Base-by-base conservation (phyloP, 2,888 invertebrate species). In the Diarsia brunnea region DNA sequence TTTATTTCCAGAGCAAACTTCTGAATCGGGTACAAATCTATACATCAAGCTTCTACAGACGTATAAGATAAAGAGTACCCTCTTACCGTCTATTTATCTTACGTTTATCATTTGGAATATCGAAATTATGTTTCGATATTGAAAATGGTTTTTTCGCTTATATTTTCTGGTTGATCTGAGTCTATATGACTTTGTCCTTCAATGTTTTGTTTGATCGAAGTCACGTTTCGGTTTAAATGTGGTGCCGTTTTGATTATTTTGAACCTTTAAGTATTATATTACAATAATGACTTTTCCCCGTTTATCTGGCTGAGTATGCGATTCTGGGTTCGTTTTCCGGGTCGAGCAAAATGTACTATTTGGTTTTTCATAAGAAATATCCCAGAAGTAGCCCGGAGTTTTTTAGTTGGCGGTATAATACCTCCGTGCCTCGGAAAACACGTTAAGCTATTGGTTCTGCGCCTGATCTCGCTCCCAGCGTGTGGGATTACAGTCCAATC, bases 1-100 rank as follows among this genome's bases (percentile, higher is more conserved):
- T 76, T 85, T 89, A 88, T 88, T 84, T 82, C 84, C 84, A 88
- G 76, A 75, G 79, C 75, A 71, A 84, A 82, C 76, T 77, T 73
- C 58, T 65, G 75, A 81, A 83, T 76, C 79, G 74, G 43, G 68
- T 69, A 80, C 66, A 78, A 76, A 84, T 88, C 81, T 85, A 88
- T 88, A 85, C 80, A 80, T 87, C 78, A 80, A 72, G 69, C 68
- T 75, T 73, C 64, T 69, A 75, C 58, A 58, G 31, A 53, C 61
- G 64, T 66, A 66, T 76, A 66, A 71, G 70, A 71, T 76, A 60
- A 81, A 70, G 70, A 66, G 60, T 43, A 71, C 65, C 70, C 51
- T 67, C 76, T 67, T 67, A 73, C 31, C 60, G 27, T 60, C 49
- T 81, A 69, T 85, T 82, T 87, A 75, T 75, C 67, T 82, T 82